Conservation (phyloP, 2,888 invertebrate genomes). For the Heliconius cydno region DNA sequence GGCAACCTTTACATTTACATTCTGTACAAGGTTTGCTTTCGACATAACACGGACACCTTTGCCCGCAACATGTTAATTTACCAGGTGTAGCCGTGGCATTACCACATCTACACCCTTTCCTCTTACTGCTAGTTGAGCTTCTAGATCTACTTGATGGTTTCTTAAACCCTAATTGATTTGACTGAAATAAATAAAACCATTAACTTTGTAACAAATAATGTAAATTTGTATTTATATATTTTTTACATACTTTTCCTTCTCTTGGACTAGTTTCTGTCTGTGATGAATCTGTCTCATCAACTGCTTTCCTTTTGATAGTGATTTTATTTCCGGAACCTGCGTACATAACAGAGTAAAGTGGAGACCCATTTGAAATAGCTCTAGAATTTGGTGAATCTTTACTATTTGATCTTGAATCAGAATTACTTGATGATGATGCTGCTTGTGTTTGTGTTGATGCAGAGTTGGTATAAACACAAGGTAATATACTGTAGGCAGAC, state of each 20-base stretch:
- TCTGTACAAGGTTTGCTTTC: conserved; percentile 94
- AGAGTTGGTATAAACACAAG: conserved; percentile 88
- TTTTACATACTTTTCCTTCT: conserved; percentile 71
- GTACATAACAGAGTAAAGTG: conserved; percentile 89
- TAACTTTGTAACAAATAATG: conserved; percentile 40
- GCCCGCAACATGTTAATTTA: conserved; percentile 96
- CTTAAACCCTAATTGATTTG: conserved; percentile 74
- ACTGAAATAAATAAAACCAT: conserved; percentile 59
- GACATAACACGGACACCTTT: conserved; percentile 96
- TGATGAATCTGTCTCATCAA: conserved; percentile 80
- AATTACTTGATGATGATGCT: conserved; percentile 65
- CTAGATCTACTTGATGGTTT: conserved; percentile 78
- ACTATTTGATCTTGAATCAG: conserved; percentile 63
- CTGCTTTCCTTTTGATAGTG: conserved; percentile 90
- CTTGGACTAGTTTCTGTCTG: conserved; percentile 68
- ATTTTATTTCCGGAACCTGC: conserved; percentile 92
- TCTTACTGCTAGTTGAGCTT: conserved; percentile 77
- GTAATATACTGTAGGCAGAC: conserved; percentile 88
- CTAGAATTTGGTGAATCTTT: conserved; percentile 73
- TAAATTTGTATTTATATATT: conserved; percentile 8
- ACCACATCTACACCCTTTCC: conserved; percentile 94
- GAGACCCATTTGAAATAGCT: conserved; percentile 73
- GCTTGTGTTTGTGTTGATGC: conserved; percentile 76
- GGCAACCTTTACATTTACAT: conserved; percentile 95
- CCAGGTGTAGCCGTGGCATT: conserved; percentile 95